Percentiles rank a stretch among this genome's conserved stretches.
Evolutionary conservation across 1,140 invertebrate species (phyloP).

Genomic region (Polyergus mexicanus): DNA sequence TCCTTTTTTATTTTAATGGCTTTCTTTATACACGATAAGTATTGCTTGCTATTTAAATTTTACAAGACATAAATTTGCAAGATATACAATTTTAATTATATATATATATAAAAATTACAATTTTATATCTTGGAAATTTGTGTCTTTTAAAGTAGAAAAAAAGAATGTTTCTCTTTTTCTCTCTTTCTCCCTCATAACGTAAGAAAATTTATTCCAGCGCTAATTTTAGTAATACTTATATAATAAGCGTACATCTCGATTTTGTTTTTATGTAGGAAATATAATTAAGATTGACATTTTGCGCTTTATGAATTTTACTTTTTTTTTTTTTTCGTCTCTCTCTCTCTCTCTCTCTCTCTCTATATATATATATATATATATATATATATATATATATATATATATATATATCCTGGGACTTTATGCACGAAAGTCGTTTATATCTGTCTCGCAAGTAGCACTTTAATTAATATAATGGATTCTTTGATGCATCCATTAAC

Average conservation of each 20-base stretch:
- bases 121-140: too few species aligned
- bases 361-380: too few species aligned
- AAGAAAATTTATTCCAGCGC: background rate
- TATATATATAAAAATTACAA: too few species aligned
- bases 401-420: background rate
- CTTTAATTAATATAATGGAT: slow-evolving; percentile 56
- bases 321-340: background rate
- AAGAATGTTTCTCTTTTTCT: too few species aligned
- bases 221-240: slow-evolving; percentile 22
- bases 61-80: background rate
- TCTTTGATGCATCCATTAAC: slow-evolving; percentile 50
- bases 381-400: too few species aligned
- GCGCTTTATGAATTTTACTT: background rate
- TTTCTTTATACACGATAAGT: background rate
- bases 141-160: background rate
- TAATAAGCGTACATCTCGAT: background rate
- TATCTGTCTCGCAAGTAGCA: slow-evolving; percentile 19
- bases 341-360: too few species aligned
- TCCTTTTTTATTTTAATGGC: slow-evolving; percentile 14
- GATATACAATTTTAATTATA: background rate
- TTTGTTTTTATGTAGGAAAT: background rate
- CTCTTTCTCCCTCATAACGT: background rate
- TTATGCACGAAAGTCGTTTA: slow-evolving; percentile 31
- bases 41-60: background rate
- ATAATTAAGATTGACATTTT: slow-evolving; percentile 20